These are phyloP conservation scores for Margarornis squamiger DNA, from an alignment of 2,797 vertebrate species.

Conservation along the genomic window DNA sequence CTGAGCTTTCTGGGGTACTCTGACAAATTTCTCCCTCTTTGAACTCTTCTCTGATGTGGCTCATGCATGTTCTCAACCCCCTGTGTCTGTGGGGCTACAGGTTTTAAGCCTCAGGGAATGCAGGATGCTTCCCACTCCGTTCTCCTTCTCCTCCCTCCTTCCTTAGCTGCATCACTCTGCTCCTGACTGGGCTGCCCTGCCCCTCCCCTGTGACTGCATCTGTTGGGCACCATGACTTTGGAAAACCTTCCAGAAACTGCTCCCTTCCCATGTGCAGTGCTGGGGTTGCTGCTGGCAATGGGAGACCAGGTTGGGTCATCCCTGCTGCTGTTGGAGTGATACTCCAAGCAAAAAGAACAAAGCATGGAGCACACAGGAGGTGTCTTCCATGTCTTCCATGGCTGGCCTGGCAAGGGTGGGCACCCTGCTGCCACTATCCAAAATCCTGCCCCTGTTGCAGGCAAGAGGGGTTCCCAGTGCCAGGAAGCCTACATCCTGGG, in stretches of 20 bases:
- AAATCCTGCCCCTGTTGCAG: not conserved
- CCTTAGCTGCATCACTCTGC: not conserved
- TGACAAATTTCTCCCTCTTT: no score
- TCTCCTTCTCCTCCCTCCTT: not conserved
- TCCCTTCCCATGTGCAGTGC: not conserved
- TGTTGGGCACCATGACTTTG: not conserved
- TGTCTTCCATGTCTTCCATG: not conserved
- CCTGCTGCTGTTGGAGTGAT: not conserved
- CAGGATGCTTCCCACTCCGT: not conserved
- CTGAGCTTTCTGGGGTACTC: not conserved
- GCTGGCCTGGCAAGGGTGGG: not conserved
- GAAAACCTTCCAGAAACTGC: not conserved
- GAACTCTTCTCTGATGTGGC: not conserved
- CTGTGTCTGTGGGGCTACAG: not conserved
- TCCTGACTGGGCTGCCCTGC: not conserved
- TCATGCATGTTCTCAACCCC: not conserved
- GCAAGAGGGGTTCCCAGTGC: not conserved
- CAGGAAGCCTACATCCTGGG: accelerated
- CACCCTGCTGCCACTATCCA: not conserved
- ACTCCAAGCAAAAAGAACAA: not conserved
- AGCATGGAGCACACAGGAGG: not conserved
- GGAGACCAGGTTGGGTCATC: not conserved
- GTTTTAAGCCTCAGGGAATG: not conserved
- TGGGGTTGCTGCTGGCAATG: not conserved
- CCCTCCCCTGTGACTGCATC: not conserved